phyloP scores from a whole-genome alignment of 2,888 invertebrate genomes.

The Luffia ferchaultella region DNA sequence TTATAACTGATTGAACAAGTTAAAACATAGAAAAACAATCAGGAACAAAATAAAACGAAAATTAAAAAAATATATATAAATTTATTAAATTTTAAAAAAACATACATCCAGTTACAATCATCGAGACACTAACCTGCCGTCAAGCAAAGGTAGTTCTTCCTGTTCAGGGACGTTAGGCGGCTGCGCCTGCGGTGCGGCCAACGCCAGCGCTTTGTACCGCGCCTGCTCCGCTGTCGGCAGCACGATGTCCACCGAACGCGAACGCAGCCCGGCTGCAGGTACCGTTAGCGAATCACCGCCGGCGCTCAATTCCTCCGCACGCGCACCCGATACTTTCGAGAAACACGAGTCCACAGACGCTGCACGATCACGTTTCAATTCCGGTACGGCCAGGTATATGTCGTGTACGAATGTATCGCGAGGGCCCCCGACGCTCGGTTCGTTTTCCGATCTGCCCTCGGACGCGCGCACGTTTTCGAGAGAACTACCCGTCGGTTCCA shows the following conservation, averaged over 20 bases:
- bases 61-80: not conserved
- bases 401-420: constrained; percentile 68
- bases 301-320: constrained; percentile 75
- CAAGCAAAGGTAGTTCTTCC: constrained; percentile 20
- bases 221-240: constrained; percentile 86
- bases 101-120: constrained; percentile 14
- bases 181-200: constrained; percentile 62
- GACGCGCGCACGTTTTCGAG: constrained; percentile 74
- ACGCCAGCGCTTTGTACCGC: constrained; percentile 82
- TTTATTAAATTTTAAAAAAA: constrained; percentile 18
- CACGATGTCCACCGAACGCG: constrained; percentile 88
- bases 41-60: not conserved
- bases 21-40: too few species aligned
- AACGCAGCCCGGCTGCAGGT: constrained; percentile 76
- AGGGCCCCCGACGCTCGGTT: constrained; percentile 29
- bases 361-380: constrained; percentile 83
- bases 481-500: constrained; percentile 75
- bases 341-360: constrained; percentile 90
- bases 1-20: too few species aligned
- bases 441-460: constrained; percentile 23
- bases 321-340: constrained; percentile 76
- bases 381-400: constrained; percentile 82
- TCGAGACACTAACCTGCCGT: constrained; percentile 37
- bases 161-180: constrained; percentile 17
- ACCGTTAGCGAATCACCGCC: constrained; percentile 71